Evolutionary conservation across 2,888 invertebrate species (phyloP).

Genomic region (Platycheirus albimanus): DNA sequence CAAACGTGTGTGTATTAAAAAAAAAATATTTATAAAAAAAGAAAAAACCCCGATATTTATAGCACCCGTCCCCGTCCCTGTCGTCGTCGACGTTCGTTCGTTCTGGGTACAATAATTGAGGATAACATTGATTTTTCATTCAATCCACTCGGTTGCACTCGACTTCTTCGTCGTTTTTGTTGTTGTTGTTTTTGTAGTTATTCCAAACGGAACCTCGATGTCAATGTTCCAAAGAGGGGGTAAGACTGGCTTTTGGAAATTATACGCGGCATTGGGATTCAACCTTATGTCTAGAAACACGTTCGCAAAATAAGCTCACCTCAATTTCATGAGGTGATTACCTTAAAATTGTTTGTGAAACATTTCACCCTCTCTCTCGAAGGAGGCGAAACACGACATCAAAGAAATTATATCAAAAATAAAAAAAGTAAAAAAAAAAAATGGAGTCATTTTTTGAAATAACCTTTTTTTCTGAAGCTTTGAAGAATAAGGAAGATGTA

Average conservation of each 20-base stretch:
- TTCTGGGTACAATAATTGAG: constrained; percentile 11
- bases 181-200: too few species aligned
- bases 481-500: not conserved
- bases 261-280: constrained; percentile 4
- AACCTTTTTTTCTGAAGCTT: not conserved
- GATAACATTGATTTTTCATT: constrained; percentile 64
- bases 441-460: constrained; percentile 3
- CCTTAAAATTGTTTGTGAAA: constrained; percentile 14
- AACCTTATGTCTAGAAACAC: constrained; percentile 15
- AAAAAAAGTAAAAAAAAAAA: constrained; percentile 48
- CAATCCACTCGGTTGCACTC: constrained; percentile 52
- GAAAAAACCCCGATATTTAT: constrained; percentile 40
- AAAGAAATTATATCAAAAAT: not conserved
- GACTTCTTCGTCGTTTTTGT: too few species aligned
- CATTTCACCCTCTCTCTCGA: not conserved
- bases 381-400: not conserved
- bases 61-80: too few species aligned
- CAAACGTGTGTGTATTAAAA: not conserved
- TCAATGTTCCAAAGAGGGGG: not conserved
- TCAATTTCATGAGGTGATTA: constrained; percentile 38
- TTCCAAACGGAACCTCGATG: too few species aligned
- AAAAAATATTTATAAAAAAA: constrained; percentile 3
- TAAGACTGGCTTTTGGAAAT: not conserved
- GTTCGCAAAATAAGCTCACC: constrained; percentile 15
- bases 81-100: too few species aligned